Percentiles rank a stretch among this genome's conserved stretches.
These are phyloP conservation scores for Leucophenga varia DNA, from an alignment of 1,140 invertebrate species.

Conservation along the genomic window DNA sequence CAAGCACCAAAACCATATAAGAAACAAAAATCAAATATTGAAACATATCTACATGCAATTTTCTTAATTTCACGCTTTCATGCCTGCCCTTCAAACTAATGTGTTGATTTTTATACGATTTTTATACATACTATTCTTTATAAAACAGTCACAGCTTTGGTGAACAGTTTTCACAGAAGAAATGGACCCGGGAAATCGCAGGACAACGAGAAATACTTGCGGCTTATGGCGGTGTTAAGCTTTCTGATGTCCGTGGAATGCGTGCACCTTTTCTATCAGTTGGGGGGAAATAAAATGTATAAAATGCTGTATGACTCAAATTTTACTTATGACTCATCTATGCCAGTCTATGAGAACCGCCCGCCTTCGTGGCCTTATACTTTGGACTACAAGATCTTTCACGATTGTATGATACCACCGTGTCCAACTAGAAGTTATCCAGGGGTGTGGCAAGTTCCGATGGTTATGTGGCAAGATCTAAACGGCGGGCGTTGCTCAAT, in stretches of 20 bases:
- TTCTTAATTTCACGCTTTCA: too few species aligned
- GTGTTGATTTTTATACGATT: too few species aligned
- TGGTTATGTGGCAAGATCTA: constrained; percentile 96
- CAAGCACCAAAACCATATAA: too few species aligned
- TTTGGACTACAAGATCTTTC: constrained; percentile 87
- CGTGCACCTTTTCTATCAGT: constrained; percentile 89
- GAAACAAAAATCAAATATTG: too few species aligned
- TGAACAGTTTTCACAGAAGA: constrained; percentile 89
- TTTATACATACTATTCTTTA: too few species aligned
- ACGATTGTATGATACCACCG: constrained; percentile 93
- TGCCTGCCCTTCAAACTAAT: too few species aligned
- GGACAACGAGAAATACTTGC: constrained; percentile 87
- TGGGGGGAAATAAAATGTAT: constrained; percentile 93
- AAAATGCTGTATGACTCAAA: constrained; percentile 93
- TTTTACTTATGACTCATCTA: constrained; percentile 90
- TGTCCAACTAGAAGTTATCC: constrained; percentile 89
- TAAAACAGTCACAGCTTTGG: constrained; percentile 84
- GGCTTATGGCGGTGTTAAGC: constrained; percentile 83
- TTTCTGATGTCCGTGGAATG: constrained; percentile 88
- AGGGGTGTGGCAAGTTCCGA: constrained; percentile 93
- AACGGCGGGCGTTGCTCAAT: constrained; percentile 92
- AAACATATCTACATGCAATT: too few species aligned
- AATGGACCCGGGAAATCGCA: constrained; percentile 88
- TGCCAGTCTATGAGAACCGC: constrained; percentile 89
- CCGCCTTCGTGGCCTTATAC: constrained; percentile 92